These are phyloP conservation scores for Sebastes miniatus DNA, from an alignment of 2,797 vertebrate species.

Conservation along the genomic window DNA sequence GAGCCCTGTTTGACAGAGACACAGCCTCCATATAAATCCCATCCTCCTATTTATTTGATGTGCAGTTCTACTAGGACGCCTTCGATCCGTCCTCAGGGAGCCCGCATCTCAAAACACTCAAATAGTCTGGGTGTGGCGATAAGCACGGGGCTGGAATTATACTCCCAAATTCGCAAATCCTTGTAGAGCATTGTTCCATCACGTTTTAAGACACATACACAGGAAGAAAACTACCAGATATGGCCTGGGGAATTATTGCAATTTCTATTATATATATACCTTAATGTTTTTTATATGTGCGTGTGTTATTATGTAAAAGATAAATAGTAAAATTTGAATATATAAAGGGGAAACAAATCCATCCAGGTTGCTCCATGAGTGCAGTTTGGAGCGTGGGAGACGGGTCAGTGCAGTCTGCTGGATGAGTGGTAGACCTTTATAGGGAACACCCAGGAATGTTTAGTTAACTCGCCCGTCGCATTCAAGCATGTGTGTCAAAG, in stretches of 20 bases:
- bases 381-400: conserved; percentile 54
- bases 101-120: conserved; percentile 79
- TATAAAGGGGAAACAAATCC: neutral
- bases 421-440: conserved; percentile 71
- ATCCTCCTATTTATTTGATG: conserved; percentile 80
- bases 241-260: neutral
- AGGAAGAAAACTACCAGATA: neutral
- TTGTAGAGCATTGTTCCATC: conserved; percentile 44
- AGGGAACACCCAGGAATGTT: conserved; percentile 82
- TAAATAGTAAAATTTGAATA: neutral
- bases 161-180: conserved; percentile 78
- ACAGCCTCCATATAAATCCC: conserved; percentile 79
- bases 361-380: conserved; percentile 1
- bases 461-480: conserved; percentile 74
- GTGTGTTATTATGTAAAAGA: neutral
- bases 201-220: conserved; percentile 41
- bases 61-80: conserved; percentile 77
- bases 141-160: conserved; percentile 75
- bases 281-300: neutral
- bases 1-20: conserved; percentile 79
- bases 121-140: conserved; percentile 80
- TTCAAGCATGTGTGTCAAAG: conserved; percentile 82
- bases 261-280: neutral
- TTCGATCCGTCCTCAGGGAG: conserved; percentile 79
- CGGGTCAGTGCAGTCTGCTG: conserved; percentile 59